Evolutionary conservation across 2,888 invertebrate genomes (phyloP), one percentile per base, ranked within the genome.

Genomic region (Cabera pusaria): DNA sequence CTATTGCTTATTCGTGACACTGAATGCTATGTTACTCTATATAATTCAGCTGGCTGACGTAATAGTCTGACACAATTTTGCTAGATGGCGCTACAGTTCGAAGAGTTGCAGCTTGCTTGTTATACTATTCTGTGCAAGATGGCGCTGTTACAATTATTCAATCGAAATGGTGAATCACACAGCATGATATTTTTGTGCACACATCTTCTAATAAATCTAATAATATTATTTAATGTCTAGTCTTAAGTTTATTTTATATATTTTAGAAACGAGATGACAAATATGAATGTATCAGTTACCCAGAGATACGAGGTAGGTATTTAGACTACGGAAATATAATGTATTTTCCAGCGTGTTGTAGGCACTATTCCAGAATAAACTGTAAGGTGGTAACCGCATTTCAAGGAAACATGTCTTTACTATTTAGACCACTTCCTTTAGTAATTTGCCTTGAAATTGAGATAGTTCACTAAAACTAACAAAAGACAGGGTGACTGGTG

Each of bases 11-110:
- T 2, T n/a, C 6, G 1, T 14, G 6, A 6, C 42, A 62, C 46
- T 44, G 11, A 9, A 22, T 35, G 16, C 24, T 18, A n/a, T 6
- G 25, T 21, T 11, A 20, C 23, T 7, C 6, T 16, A n/a, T n/a
- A n/a, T 22, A 9, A 17, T 16, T n/a, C 6, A 27, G 19, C n/a
- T 1, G n/a, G 10, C 6, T 25, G 16, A 10, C 12, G 27, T 23
- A 8, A 7, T 42, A 21, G 6, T 61, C 55, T 31, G 3, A 10
- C 20, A 21, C 14, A 14, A 11, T 22, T 25, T 8, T 6, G 34
- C 37, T 46, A 67, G 69, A 52, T 60, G 59, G 52, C 64, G 35
- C 6, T 37, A 14, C 12, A 12, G 34, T 12, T 17, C 16, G 20
- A 6, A 6, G 3, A 25, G 38, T 34, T 32, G 19, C 5, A n/a